Evolutionary conservation across 2,888 invertebrate genomes (phyloP), one percentile per base, ranked within the genome.

Genomic region (Thyatira batis): DNA sequence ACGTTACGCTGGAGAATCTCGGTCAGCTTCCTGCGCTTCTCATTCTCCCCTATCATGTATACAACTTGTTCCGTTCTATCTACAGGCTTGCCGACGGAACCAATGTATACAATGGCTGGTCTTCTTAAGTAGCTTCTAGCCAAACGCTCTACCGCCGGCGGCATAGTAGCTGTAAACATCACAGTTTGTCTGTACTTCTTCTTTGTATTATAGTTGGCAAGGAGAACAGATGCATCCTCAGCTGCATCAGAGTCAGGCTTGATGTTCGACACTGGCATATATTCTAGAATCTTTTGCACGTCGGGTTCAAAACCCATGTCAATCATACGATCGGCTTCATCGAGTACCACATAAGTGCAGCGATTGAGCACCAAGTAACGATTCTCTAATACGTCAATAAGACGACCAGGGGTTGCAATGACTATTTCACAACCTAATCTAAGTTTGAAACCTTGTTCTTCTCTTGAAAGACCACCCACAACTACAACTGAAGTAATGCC

Each of bases 131-230:
- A 99, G 27, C 95, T 97, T 60, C 98, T 94, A 0, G 99, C 99
- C 60, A 99, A 90, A 58, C 99, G 94, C 90, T 99, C 99, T 1
- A 99, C 98, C 2, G 99, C 97, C 0, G 99, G 96, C 8, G 99
- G 99, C 99, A 99, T 99, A 63, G 99, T 99, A 2, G 99, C 99
- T 49, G 99, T 99, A 88, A 99, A 99, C 99, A 99, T 99, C 82
- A 99, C 99, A 74, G 99, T 99, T 95, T 99, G 99, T 82, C 99
- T 93, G 85, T 97, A 99, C 85, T 99, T 99, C 84, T 99, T 97
- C 85, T 98, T 99, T 0, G 98, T 95, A 78, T 96, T 95, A 79
- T 99, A 99, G 87, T 99, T 99, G 28, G 96, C 97, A 87, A 99
- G 93, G 53, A 99, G 92, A 68, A 96, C 95, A 45, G 94, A 94